phyloP scores from a whole-genome alignment of 2,113 vertebrate species.

The Ictalurus punctatus region DNA sequence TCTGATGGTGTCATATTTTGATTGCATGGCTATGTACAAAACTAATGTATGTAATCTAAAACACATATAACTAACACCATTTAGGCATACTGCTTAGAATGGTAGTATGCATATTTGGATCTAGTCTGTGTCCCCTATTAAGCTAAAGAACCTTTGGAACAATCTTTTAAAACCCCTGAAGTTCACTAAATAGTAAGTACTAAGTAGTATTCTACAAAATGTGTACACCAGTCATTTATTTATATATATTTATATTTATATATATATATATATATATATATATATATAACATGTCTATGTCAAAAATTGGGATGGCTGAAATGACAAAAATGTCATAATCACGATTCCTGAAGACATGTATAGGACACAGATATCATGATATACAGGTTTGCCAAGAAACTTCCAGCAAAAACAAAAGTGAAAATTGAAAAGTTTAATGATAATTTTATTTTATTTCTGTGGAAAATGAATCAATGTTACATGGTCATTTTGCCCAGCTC shows the following conservation, averaged over 20 bases:
- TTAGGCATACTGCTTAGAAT: background rate
- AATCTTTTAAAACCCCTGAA: background rate
- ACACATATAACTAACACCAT: background rate
- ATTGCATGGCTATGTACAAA: background rate
- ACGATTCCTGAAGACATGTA: background rate
- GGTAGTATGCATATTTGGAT: background rate
- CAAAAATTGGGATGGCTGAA: background rate
- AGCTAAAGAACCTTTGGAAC: background rate
- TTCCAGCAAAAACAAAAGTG: background rate
- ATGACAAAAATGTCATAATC: background rate
- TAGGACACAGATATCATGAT: background rate
- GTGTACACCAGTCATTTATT: background rate
- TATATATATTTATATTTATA: background rate
- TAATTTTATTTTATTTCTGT: background rate
- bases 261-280: background rate
- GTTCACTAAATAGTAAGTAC: background rate
- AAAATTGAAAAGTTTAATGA: background rate
- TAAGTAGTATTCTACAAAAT: background rate
- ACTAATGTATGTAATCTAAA: background rate
- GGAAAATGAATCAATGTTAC: background rate
- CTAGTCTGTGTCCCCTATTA: background rate
- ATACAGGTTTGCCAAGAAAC: background rate
- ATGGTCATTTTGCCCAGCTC: background rate
- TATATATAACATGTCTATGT: background rate
- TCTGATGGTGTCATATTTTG: background rate